These are phyloP conservation scores for Dissostichus mawsoni DNA, from an alignment of 2,113 vertebrate species.

Conservation along the genomic window DNA sequence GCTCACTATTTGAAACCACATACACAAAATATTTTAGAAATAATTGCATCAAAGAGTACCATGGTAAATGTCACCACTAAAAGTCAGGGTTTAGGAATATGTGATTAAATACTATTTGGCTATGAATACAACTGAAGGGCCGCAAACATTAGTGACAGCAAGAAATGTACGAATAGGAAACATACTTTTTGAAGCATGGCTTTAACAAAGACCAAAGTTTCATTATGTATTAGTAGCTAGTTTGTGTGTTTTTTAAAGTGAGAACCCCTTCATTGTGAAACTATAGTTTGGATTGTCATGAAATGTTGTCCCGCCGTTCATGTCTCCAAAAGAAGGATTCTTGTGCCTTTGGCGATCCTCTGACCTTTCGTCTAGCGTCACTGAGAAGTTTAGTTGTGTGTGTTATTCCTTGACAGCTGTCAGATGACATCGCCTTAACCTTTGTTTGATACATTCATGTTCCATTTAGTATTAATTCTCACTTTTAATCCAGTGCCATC, in stretches of 20 bases:
- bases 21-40: background rate
- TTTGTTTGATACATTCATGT: background rate
- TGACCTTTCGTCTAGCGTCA: background rate
- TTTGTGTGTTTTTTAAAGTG: no score
- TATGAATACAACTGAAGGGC: no score
- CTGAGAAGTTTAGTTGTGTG: background rate
- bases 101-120: no score
- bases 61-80: slow-evolving; percentile 3
- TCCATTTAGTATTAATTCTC: background rate
- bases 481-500: no score
- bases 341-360: background rate
- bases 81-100: no score
- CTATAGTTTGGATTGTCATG: background rate
- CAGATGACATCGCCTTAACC: background rate
- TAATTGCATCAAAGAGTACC: background rate
- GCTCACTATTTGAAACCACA: slow-evolving; percentile 24
- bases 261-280: no score
- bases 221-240: no score
- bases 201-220: no score
- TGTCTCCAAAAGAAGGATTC: background rate
- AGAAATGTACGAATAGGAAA: no score
- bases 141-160: no score
- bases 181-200: no score
- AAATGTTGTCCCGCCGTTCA: background rate
- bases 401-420: background rate